Conservation (phyloP, 2,888 invertebrate species). For the Andrena minutula region DNA sequence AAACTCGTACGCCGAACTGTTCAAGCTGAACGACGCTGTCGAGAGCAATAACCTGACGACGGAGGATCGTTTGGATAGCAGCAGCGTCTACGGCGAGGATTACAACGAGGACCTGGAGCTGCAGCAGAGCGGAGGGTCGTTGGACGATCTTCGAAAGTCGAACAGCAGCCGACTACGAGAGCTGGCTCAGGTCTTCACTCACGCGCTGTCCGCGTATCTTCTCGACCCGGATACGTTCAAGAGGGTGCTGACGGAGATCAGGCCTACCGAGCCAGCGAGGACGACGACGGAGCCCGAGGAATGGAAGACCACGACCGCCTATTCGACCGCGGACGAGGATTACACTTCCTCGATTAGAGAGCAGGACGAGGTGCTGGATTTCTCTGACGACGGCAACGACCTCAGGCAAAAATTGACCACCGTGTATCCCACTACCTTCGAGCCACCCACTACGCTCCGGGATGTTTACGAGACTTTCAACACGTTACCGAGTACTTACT, state of each 20-base stretch:
- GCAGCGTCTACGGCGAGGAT: constrained; percentile 33
- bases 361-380: constrained; percentile 92
- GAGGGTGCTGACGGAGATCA: constrained; percentile 90
- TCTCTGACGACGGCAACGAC: constrained; percentile 88
- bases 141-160: constrained; percentile 86
- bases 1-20: constrained; percentile 87
- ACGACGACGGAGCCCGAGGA: constrained; percentile 79
- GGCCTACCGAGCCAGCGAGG: constrained; percentile 91
- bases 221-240: constrained; percentile 94
- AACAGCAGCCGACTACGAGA: constrained; percentile 89
- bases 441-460: constrained; percentile 49
- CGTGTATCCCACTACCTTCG: constrained; percentile 71
- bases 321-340: constrained; percentile 85
- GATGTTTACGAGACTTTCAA: constrained; percentile 39
- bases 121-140: constrained; percentile 88
- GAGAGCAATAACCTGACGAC: constrained; percentile 70
- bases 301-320: constrained; percentile 79
- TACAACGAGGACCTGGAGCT: constrained; percentile 85
- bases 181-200: constrained; percentile 93
- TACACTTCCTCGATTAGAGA: constrained; percentile 88
- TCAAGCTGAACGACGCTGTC: constrained; percentile 82
- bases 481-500: constrained; percentile 63
- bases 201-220: constrained; percentile 92
- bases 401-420: constrained; percentile 78
- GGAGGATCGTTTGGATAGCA: constrained; percentile 46